A percentile compares a stretch with the other conserved stretches of the same genome.
phyloP scores from a whole-genome alignment of 2,113 vertebrate genomes.

The Brachionichthys hirsutus region DNA sequence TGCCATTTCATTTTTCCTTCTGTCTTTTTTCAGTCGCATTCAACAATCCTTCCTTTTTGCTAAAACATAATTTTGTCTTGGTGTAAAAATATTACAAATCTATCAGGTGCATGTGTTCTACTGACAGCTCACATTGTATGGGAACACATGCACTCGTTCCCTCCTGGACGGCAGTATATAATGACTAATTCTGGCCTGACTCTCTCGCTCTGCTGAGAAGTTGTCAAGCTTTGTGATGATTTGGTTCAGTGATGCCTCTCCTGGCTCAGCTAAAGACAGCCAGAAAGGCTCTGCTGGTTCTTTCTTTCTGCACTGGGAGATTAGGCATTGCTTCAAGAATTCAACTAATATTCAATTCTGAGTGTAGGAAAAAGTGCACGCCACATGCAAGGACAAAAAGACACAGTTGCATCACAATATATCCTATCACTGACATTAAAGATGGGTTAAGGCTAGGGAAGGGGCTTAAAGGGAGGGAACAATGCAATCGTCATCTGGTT shows the following conservation, averaged over 20 bases:
- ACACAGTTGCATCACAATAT: conserved; percentile 1
- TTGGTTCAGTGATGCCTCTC: conserved; percentile 44
- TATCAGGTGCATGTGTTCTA: not conserved
- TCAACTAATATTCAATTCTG: conserved; percentile 4
- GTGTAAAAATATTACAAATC: too few relatives aligned
- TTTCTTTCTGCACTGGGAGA: conserved; percentile 29
- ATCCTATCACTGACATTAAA: conserved; percentile 20
- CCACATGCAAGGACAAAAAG: conserved; percentile 3
- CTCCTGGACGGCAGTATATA: conserved; percentile 33
- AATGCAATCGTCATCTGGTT: conserved; percentile 65
- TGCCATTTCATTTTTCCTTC: not conserved
- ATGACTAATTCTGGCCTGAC: conserved; percentile 57
- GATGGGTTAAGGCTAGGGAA: conserved; percentile 7
- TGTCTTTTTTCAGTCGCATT: not conserved
- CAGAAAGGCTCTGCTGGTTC: conserved; percentile 34
- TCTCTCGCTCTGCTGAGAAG: conserved; percentile 43
- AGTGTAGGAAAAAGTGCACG: not conserved
- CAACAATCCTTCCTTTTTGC: not conserved
- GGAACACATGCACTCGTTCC: conserved; percentile 29
- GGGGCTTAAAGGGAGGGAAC: conserved; percentile 36
- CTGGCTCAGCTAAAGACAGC: conserved; percentile 36
- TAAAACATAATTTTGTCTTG: too few relatives aligned
- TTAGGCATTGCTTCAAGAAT: conserved; percentile 37
- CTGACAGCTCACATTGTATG: too few relatives aligned
- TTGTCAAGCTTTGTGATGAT: conserved; percentile 51